Evolutionary conservation across 2,888 invertebrate genomes (phyloP), one percentile per base, ranked within the genome.

Genomic region (Leucophora obtusa): DNA sequence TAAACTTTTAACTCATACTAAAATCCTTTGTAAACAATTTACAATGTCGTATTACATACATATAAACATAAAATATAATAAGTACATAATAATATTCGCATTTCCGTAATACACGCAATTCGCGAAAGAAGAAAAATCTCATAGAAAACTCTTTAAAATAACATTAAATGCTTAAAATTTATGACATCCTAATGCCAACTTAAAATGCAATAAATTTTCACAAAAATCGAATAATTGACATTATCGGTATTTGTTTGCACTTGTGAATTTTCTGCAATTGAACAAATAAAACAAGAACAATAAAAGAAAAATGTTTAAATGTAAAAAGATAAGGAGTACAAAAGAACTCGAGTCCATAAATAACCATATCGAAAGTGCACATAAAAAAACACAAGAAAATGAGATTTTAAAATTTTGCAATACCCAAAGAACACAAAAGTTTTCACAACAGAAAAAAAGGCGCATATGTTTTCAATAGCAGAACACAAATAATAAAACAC

Each of bases 221-320:
- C 28, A 62, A 77, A 70, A 83, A 82, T 79, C 81, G 82, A 82
- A 85, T 85, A 84, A 84, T 82, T 84, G 85, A 85, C 83, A 85
- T 87, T 88, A 83, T 83, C 84, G 81, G 58, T 78, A 82, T 82
- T 87, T 87, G 86, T 87, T 87, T 87, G 86, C 87, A 86, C 85
- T 88, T 87, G 82, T 53, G 81, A 86, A 86, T 86, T 85, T 87
- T 85, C 84, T 85, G 86, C 87, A 87, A 84, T 85, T 85, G 83
- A 85, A 85, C 84, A 88, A 86, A 86, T 85, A 85, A 86, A 38
- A 53, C 53, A 58, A 62, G 17, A 75, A 60, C 59, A 79, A 75
- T 66, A 79, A 75, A 71, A 51, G 15, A 24, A 21, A 59, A 58
- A 21, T 47, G 43, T 24, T 21, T 38, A 70, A 65, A 69, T 84